Evolutionary conservation across 2,888 invertebrate species (phyloP).

Genomic region (Fragum sueziense): DNA sequence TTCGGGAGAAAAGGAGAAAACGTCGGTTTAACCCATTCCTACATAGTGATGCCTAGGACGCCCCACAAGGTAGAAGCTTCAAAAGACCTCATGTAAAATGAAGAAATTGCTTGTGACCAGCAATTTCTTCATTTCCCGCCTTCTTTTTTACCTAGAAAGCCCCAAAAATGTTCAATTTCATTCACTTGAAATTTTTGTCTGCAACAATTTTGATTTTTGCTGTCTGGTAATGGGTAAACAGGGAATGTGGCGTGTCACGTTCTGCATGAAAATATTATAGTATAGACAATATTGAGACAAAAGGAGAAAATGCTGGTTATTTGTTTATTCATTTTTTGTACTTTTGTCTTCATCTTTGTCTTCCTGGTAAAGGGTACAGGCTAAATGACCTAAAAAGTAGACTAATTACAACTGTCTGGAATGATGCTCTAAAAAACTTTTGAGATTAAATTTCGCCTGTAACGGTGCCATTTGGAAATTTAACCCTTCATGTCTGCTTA

Average conservation of each 20-base stretch:
- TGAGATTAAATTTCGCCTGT: background rate
- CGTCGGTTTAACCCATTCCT: background rate
- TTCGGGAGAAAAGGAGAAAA: background rate
- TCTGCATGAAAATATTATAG: conserved; percentile 92
- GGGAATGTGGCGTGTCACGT: conserved; percentile 88
- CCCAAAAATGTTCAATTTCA: no score
- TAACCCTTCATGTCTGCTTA: background rate
- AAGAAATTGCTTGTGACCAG: no score
- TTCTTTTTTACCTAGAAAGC: no score
- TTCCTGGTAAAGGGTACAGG: background rate
- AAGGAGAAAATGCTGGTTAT: conserved; percentile 8
- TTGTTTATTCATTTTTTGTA: background rate
- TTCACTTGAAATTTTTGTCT: no score
- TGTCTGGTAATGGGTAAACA: conserved; percentile 85
- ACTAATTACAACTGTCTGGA: background rate
- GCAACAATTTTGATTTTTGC: no score
- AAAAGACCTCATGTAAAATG: no score
- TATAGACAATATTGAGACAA: background rate
- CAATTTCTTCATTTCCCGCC: no score
- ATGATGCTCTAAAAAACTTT: background rate
- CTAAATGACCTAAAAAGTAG: background rate
- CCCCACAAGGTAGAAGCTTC: no score
- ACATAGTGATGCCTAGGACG: background rate
- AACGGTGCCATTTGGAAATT: background rate
- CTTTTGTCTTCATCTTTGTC: background rate